Conservation (phyloP, 2,888 invertebrate genomes). For the Lasioglossum vierecki region DNA sequence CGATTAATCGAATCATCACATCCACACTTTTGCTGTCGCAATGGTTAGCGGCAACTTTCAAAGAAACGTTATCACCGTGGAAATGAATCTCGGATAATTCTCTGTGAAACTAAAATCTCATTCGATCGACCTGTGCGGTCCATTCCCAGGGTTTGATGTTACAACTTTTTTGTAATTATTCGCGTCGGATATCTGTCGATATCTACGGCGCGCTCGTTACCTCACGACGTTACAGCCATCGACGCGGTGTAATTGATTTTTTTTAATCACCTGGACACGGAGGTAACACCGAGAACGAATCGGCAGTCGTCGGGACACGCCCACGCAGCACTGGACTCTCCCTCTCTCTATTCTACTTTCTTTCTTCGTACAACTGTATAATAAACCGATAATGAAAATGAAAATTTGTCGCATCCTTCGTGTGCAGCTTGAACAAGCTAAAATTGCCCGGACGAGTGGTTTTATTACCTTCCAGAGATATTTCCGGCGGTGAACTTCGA, state of each 20-base stretch:
- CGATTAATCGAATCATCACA: background rate
- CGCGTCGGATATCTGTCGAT: background rate
- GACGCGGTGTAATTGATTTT: slow-evolving; percentile 22
- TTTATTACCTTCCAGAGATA: slow-evolving; percentile 1
- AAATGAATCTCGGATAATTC: background rate
- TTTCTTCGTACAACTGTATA: background rate
- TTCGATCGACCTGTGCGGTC: background rate
- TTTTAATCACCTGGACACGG: slow-evolving; percentile 26
- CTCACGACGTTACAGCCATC: background rate
- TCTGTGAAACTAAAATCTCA: background rate
- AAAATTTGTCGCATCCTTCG: background rate
- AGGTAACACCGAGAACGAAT: slow-evolving; percentile 2
- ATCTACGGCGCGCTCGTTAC: slow-evolving; percentile 2
- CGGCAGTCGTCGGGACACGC: slow-evolving; percentile 6
- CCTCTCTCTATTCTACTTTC: background rate
- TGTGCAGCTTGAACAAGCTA: slow-evolving; percentile 1
- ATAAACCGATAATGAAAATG: background rate
- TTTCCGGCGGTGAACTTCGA: background rate
- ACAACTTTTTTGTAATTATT: slow-evolving; percentile 2
- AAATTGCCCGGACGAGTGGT: slow-evolving; percentile 12
- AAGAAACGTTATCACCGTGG: background rate
- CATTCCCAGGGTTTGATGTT: background rate
- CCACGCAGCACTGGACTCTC: background rate
- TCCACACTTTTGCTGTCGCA: background rate
- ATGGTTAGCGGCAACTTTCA: background rate